phyloP scores from a whole-genome alignment of 2,113 vertebrate genomes.

The Ictalurus punctatus region DNA sequence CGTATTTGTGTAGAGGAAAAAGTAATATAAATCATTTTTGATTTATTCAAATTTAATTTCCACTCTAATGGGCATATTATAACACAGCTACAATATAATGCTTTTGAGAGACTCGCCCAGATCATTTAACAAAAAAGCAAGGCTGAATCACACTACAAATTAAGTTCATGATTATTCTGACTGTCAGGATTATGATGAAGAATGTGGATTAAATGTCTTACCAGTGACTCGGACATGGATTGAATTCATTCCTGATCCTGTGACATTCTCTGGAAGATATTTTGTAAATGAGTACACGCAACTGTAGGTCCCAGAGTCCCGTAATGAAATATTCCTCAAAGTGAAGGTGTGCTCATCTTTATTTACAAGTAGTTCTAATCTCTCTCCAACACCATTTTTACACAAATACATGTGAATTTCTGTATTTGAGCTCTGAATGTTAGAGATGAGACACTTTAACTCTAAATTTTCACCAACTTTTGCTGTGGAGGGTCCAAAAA shows the following conservation, averaged over 20 bases:
- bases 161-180: background rate
- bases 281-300: background rate
- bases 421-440: background rate
- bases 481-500: background rate
- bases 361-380: background rate
- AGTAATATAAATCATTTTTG: no score
- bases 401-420: conserved; percentile 18
- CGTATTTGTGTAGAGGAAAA: background rate
- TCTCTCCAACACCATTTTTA: conserved; percentile 26
- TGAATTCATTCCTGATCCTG: background rate
- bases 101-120: background rate
- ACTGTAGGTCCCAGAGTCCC: conserved; percentile 10
- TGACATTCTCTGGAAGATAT: background rate
- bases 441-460: background rate
- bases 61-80: background rate
- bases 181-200: background rate
- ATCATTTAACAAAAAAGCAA: no score
- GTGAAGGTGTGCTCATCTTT: background rate
- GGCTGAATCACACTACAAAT: background rate
- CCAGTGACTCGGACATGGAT: background rate
- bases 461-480: background rate
- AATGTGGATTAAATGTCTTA: background rate
- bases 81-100: background rate
- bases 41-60: background rate
- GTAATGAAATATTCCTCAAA: background rate